These are phyloP conservation scores for Syrista parreyssii DNA, from an alignment of 2,888 invertebrate genomes.

Conservation along the genomic window DNA sequence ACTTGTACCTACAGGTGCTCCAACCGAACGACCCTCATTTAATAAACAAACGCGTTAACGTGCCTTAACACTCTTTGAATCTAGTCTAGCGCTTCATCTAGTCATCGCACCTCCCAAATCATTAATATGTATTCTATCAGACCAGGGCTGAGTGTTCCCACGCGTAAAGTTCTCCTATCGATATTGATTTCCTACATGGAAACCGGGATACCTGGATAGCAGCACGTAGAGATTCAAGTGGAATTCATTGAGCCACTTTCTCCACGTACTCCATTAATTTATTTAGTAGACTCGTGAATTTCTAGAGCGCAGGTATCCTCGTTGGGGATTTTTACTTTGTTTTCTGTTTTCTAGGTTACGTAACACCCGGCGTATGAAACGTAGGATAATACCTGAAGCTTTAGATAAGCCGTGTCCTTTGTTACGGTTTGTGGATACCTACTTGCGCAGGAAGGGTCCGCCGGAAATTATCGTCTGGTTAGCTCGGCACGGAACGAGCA, in stretches of 20 bases:
- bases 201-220: neutral
- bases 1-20: neutral
- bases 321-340: neutral
- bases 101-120: neutral
- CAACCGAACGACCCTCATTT: neutral
- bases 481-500: neutral
- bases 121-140: neutral
- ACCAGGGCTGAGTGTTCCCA: neutral
- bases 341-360: neutral
- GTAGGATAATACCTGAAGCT: neutral
- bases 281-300: neutral
- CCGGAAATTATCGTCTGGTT: neutral
- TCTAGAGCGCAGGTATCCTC: neutral
- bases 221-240: neutral
- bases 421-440: neutral
- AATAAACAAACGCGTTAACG: neutral
- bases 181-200: neutral
- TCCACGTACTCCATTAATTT: neutral
- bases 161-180: neutral
- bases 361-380: neutral
- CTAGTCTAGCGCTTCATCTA: neutral
- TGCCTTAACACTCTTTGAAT: neutral
- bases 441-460: neutral
- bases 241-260: neutral
- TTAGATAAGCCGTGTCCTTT: neutral